phyloP scores from a whole-genome alignment of 2,797 vertebrate genomes.

The Cichlasoma orientale region DNA sequence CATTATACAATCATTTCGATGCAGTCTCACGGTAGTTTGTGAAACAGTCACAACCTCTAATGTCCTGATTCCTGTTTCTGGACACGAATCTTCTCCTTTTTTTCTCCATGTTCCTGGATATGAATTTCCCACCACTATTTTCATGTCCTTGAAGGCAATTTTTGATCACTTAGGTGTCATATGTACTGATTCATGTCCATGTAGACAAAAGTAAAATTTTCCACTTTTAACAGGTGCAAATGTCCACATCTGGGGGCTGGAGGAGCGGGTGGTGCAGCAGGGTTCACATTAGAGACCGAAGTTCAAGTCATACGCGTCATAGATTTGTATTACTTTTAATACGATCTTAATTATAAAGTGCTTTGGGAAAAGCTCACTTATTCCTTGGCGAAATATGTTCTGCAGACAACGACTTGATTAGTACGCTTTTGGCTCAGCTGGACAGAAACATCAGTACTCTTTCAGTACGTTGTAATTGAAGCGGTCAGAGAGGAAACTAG shows the following conservation, averaged over 20 bases:
- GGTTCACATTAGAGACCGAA: background rate
- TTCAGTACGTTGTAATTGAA: background rate
- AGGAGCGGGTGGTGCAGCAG: background rate
- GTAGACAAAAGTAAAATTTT: no score
- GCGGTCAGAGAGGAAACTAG: no score
- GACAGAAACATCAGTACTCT: background rate
- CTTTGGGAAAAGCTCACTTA: no score
- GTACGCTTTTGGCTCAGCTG: background rate
- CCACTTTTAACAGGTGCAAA: no score
- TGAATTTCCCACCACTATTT: no score
- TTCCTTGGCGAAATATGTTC: no score
- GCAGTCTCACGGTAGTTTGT: background rate
- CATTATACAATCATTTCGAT: background rate
- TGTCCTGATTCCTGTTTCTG: background rate
- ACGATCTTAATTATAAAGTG: background rate
- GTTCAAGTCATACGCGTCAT: background rate
- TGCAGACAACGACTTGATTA: no score
- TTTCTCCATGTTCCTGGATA: background rate
- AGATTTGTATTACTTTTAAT: background rate
- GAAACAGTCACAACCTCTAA: background rate
- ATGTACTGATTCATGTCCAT: background rate
- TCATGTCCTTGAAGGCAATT: background rate
- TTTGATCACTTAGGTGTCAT: background rate
- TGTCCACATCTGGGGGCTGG: no score
- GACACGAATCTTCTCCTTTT: background rate